Conservation (phyloP, 2,888 invertebrate species). For the Scaeva pyrastri region DNA sequence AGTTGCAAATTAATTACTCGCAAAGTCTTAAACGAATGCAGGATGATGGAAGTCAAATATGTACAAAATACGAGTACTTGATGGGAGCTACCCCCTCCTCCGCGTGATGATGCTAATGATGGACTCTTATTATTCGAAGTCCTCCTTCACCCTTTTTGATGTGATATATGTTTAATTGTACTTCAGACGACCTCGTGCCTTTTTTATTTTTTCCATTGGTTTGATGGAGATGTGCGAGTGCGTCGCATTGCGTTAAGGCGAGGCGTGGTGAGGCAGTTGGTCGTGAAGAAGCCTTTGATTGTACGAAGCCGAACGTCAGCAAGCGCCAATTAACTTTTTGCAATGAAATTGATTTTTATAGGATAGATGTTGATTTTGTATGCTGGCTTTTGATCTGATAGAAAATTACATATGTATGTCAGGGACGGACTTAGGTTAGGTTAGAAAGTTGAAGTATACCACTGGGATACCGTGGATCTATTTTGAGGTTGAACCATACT, state of each 20-base stretch:
- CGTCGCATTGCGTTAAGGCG: not conserved
- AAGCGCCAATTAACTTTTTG: conserved; percentile 51
- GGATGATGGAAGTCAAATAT: conserved; percentile 29
- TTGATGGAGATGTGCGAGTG: not conserved
- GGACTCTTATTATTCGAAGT: conserved; percentile 7
- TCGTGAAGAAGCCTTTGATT: conserved; percentile 47
- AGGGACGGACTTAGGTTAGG: conserved; percentile 3
- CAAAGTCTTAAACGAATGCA: conserved; percentile 38
- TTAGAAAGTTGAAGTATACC: no score
- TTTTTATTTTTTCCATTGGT: not conserved
- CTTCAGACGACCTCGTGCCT: conserved; percentile 52
- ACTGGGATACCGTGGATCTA: no score
- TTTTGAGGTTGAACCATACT: no score
- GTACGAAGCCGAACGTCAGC: conserved; percentile 28
- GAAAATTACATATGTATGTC: not conserved
- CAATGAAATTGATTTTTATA: conserved; percentile 55
- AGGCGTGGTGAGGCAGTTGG: no score
- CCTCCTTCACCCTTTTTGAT: conserved; percentile 38
- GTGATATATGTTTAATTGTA: conserved; percentile 28
- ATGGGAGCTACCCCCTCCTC: no score
- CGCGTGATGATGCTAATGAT: conserved; percentile 8
- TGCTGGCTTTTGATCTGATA: conserved; percentile 14
- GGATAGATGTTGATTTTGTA: conserved; percentile 41
- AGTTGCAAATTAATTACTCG: conserved; percentile 72
- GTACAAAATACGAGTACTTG: conserved; percentile 8